Conservation (phyloP, 2,888 invertebrate genomes). For the Muschampia plurimacula region DNA sequence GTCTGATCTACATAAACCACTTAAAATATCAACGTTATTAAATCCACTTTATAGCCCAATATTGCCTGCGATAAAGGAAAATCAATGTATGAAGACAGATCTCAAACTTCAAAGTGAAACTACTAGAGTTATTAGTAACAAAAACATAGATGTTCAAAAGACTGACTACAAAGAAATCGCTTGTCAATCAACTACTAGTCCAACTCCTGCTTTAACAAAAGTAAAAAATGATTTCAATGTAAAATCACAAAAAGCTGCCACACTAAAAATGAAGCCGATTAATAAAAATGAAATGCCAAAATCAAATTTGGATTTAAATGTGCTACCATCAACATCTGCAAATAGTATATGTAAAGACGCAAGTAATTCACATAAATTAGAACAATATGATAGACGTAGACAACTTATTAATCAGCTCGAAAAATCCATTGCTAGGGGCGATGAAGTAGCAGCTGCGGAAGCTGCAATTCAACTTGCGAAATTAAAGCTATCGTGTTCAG, state of each 20-base stretch:
- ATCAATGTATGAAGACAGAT: background rate
- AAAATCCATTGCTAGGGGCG: conserved; percentile 91
- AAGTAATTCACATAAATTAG: conserved; percentile 47
- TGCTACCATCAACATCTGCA: conserved; percentile 23
- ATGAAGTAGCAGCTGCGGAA: conserved; percentile 90
- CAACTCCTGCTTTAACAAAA: background rate
- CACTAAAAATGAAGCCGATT: background rate
- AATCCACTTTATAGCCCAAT: conserved; percentile 52
- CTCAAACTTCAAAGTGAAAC: background rate
- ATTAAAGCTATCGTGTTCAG: conserved; percentile 91
- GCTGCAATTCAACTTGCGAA: conserved; percentile 92
- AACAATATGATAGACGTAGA: conserved; percentile 68
- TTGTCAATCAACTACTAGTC: too few relatives aligned
- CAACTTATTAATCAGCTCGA: conserved; percentile 89
- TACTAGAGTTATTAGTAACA: background rate
- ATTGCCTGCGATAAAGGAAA: conserved; percentile 40
- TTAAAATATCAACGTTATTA: conserved; percentile 73
- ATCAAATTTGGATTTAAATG: conserved; percentile 5
- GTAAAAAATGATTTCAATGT: conserved; percentile 5
- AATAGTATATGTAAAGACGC: background rate
- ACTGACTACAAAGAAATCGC: background rate
- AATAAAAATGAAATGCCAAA: background rate
- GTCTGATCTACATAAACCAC: conserved; percentile 58
- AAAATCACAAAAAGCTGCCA: conserved; percentile 3
- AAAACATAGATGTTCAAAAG: background rate